phyloP scores from a whole-genome alignment of 2,888 invertebrate genomes.

The Leptopterna dolabrata region DNA sequence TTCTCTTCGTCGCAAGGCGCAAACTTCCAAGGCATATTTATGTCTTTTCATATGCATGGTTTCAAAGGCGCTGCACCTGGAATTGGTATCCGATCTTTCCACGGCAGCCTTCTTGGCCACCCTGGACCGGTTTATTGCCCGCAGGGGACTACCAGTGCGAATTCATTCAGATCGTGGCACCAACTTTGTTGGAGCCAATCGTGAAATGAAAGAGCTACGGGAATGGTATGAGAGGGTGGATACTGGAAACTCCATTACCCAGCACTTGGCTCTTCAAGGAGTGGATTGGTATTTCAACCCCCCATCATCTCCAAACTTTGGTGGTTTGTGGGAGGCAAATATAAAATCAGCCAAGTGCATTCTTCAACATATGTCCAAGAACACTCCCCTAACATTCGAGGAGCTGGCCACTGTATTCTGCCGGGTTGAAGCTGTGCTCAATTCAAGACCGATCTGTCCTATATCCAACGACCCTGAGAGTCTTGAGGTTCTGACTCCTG shows the following conservation, averaged over 20 bases:
- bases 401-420: constrained; percentile 44
- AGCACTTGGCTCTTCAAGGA: not conserved
- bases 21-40: no score
- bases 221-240: not conserved
- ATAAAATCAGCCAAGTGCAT: constrained; percentile 33
- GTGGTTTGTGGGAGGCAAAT: not conserved
- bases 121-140: constrained; percentile 63
- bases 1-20: no score
- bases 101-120: constrained; percentile 64
- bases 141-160: constrained; percentile 63
- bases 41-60: constrained; percentile 64
- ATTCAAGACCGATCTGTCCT: constrained; percentile 57
- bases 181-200: constrained; percentile 65
- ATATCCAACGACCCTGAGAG: constrained; percentile 49
- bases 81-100: constrained; percentile 64
- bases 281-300: constrained; percentile 33
- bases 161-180: constrained; percentile 65
- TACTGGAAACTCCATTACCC: not conserved
- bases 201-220: constrained; percentile 33
- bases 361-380: not conserved
- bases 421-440: constrained; percentile 55
- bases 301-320: constrained; percentile 5
- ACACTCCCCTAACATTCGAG: constrained; percentile 28
- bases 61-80: constrained; percentile 65
- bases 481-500: constrained; percentile 38